phyloP scores from a whole-genome alignment of 2,113 vertebrate genomes.

The Cyphomyrus discorhynchus region DNA sequence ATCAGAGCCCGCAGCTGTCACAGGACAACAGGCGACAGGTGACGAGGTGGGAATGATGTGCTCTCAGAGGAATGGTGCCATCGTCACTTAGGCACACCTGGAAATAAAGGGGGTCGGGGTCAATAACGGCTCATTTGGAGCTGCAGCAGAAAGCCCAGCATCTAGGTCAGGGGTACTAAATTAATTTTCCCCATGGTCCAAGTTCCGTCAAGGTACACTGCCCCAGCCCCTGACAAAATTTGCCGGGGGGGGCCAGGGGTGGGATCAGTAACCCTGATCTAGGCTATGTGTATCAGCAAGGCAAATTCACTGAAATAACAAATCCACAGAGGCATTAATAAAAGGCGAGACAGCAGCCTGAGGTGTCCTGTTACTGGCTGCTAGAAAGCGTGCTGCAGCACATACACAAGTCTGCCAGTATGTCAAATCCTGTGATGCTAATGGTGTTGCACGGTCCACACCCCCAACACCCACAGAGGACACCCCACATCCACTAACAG shows the following conservation, averaged over 20 bases:
- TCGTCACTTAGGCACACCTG: slow-evolving; percentile 56
- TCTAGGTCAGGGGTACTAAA: background rate
- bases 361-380: slow-evolving; percentile 21
- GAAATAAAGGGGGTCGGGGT: slow-evolving; percentile 25
- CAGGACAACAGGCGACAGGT: slow-evolving; percentile 48
- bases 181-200: background rate
- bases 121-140: background rate
- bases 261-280: background rate
- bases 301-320: background rate
- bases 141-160: background rate
- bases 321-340: background rate
- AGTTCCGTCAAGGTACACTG: background rate
- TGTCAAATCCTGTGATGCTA: slow-evolving; percentile 16
- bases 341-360: background rate
- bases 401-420: slow-evolving; percentile 26
- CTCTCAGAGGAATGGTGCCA: slow-evolving; percentile 46
- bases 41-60: slow-evolving; percentile 38
- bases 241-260: background rate
- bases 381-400: slow-evolving; percentile 31
- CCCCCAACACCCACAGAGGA: background rate
- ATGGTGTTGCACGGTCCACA: background rate
- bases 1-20: slow-evolving; percentile 49
- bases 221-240: background rate
- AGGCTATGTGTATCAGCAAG: background rate
- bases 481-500: background rate